phyloP scores from a whole-genome alignment of 2,888 invertebrate species.

The Aspidiotus rigidus region DNA sequence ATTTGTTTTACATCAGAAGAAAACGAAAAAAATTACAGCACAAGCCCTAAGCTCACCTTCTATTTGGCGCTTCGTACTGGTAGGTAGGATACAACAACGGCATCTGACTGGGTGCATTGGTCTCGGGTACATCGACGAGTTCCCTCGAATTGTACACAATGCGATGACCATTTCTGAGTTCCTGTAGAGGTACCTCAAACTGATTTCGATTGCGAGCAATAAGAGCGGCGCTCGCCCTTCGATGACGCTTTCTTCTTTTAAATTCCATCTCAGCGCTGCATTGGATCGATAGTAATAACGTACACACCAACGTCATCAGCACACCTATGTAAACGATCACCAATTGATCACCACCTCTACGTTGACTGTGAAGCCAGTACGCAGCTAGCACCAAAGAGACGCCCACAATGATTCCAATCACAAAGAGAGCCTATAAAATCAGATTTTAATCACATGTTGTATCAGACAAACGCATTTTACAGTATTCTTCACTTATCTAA shows the following conservation, averaged over 20 bases:
- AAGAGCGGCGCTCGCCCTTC: conserved; percentile 41
- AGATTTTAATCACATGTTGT: not conserved
- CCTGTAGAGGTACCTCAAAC: conserved; percentile 26
- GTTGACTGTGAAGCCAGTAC: conserved; percentile 53
- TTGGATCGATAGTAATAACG: conserved; percentile 54
- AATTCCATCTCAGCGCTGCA: conserved; percentile 50
- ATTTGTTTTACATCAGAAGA: too few species aligned
- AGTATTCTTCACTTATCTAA: conserved; percentile 39
- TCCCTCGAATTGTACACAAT: not conserved
- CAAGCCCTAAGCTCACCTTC: conserved; percentile 5
- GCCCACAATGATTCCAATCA: conserved; percentile 57
- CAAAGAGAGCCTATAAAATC: conserved; percentile 53
- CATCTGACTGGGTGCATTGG: conserved; percentile 10
- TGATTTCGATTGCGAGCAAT: conserved; percentile 41
- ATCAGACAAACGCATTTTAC: not conserved
- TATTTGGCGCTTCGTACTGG: conserved; percentile 24
- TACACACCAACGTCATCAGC: conserved; percentile 54
- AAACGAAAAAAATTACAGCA: not conserved
- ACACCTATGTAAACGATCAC: conserved; percentile 59
- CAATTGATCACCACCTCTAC: conserved; percentile 55
- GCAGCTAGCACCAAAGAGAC: conserved; percentile 58
- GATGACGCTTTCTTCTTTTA: conserved; percentile 44
- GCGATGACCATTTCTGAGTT: conserved; percentile 8
- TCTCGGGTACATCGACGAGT: not conserved
- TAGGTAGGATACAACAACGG: conserved; percentile 23